Conservation (phyloP, 2,797 vertebrate genomes). For the Pangasius sanitwongsei region DNA sequence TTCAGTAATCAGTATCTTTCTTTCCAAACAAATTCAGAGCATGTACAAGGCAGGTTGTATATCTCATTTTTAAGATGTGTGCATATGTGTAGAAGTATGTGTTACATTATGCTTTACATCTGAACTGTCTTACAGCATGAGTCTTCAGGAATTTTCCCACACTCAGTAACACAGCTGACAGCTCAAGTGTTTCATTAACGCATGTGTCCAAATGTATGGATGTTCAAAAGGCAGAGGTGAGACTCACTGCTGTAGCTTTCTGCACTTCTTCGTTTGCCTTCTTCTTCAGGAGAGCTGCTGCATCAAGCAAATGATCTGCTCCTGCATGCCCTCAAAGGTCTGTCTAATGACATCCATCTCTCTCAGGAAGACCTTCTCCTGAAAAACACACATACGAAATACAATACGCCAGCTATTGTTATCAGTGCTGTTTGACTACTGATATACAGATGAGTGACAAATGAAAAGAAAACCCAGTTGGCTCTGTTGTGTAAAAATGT, state of each 20-base stretch:
- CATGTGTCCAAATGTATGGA: neutral
- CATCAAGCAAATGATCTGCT: conserved; percentile 87
- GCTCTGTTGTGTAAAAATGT: too few species aligned
- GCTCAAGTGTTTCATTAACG: too few species aligned
- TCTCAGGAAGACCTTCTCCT: conserved; percentile 85
- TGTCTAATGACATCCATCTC: conserved; percentile 90
- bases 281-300: conserved; percentile 77
- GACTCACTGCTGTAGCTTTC: neutral
- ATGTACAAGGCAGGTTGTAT: too few species aligned
- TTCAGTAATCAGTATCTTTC: neutral
- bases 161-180: too few species aligned
- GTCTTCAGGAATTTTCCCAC: too few species aligned
- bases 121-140: too few species aligned
- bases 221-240: neutral
- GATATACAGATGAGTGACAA: too few species aligned
- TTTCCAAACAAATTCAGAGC: neutral
- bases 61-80: too few species aligned
- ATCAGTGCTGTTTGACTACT: neutral
- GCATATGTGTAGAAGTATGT: neutral
- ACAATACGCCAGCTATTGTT: neutral
- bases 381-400: neutral
- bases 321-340: conserved; percentile 89
- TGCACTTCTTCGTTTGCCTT: neutral
- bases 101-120: neutral
- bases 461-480: too few species aligned